Conservation (phyloP, 2,113 vertebrate genomes). For the Daboia siamensis region DNA sequence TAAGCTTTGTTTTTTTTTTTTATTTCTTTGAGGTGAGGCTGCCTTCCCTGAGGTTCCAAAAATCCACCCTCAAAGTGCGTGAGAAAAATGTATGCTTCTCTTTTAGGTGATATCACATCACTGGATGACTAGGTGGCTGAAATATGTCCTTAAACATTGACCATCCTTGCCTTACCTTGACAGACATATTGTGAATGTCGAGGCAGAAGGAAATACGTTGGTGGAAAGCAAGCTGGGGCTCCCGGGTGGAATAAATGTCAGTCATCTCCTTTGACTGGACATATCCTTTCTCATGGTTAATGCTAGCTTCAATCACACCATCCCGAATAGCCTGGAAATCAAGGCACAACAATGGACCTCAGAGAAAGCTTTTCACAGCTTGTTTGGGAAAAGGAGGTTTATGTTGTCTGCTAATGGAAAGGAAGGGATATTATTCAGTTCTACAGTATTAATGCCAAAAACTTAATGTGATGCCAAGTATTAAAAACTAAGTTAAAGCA, state of each 20-base stretch:
- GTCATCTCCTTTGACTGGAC: constrained; percentile 97
- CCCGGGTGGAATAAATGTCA: constrained; percentile 94
- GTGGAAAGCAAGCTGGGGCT: constrained; percentile 96
- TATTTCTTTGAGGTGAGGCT: background rate
- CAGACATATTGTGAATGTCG: constrained; percentile 99
- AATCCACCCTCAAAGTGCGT: background rate
- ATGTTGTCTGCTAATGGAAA: background rate
- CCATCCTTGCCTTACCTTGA: constrained; percentile 78
- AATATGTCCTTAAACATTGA: background rate
- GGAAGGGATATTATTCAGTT: background rate
- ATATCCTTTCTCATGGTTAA: constrained; percentile 97
- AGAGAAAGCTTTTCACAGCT: background rate
- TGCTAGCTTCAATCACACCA: constrained; percentile 95
- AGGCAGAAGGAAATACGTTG: constrained; percentile 98
- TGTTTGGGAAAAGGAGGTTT: background rate
- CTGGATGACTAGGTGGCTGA: background rate
- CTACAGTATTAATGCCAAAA: background rate
- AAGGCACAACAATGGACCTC: background rate
- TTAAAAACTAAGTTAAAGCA: background rate
- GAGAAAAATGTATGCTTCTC: background rate
- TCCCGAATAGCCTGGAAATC: constrained; percentile 88
- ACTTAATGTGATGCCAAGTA: background rate
- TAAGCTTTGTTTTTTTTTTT: background rate
- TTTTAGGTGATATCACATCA: background rate
- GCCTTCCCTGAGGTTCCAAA: background rate